phyloP scores from a whole-genome alignment of 2,888 invertebrate species.

The Mesochorus sp. region DNA sequence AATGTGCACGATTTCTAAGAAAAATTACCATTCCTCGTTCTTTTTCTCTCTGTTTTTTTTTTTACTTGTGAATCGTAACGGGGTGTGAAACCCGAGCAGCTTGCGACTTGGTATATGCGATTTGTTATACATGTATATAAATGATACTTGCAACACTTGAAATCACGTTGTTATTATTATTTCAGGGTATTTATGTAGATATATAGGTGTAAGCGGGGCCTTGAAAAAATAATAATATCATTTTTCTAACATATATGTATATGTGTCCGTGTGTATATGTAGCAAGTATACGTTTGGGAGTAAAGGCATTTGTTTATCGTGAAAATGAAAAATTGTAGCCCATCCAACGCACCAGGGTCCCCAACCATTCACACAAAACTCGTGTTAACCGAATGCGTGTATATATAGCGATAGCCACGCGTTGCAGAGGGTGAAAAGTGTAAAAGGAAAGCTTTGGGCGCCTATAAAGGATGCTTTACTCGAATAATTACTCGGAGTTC shows the following conservation, averaged over 20 bases:
- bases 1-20: slow-evolving; percentile 71
- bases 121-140: slow-evolving; percentile 25
- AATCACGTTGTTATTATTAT: slow-evolving; percentile 23
- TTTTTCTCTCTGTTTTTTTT: slow-evolving; percentile 28
- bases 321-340: slow-evolving; percentile 20
- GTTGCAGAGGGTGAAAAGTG: slow-evolving; percentile 26
- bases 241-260: no score
- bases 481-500: slow-evolving; percentile 62
- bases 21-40: slow-evolving; percentile 48
- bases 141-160: slow-evolving; percentile 37
- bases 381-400: slow-evolving; percentile 1
- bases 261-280: no score
- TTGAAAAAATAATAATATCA: background rate
- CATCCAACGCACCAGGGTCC: background rate
- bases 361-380: background rate
- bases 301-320: slow-evolving; percentile 2
- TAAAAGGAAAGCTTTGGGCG: slow-evolving; percentile 48
- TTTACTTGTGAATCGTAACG: slow-evolving; percentile 61
- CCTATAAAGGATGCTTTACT: slow-evolving; percentile 53
- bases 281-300: no score
- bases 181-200: slow-evolving; percentile 23
- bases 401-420: background rate
- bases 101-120: slow-evolving; percentile 65
- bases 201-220: slow-evolving; percentile 17
- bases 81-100: slow-evolving; percentile 66